phyloP scores from a whole-genome alignment of 2,797 vertebrate species.

The Anguilla obscura region DNA sequence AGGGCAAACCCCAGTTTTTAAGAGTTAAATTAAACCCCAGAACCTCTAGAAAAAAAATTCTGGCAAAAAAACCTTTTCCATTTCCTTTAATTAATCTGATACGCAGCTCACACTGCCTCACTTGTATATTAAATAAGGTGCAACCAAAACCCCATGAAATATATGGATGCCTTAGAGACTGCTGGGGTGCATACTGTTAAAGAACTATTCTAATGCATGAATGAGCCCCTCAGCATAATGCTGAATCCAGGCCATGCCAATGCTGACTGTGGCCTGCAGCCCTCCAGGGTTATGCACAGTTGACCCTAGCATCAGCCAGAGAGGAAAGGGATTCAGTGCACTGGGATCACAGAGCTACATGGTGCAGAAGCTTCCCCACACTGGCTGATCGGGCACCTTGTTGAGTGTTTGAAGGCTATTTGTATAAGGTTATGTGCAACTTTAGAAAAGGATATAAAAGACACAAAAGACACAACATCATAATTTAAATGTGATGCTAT shows the following conservation, averaged over 20 bases:
- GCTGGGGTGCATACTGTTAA: background rate
- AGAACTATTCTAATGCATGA: background rate
- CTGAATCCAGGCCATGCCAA: no score
- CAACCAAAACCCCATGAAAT: constrained; percentile 42
- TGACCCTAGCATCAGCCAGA: no score
- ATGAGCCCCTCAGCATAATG: background rate
- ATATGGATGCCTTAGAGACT: constrained; percentile 25
- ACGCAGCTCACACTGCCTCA: constrained; percentile 46
- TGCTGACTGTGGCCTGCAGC: no score
- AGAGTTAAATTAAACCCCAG: constrained; percentile 49
- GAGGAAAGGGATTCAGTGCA: no score
- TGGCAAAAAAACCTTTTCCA: constrained; percentile 57
- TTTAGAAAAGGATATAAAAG: background rate
- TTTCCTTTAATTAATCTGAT: constrained; percentile 54
- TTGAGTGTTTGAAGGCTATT: no score
- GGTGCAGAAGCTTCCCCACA: no score
- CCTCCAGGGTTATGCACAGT: no score
- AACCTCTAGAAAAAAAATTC: constrained; percentile 61
- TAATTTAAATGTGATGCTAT: background rate
- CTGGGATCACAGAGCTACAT: no score
- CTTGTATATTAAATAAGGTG: constrained; percentile 38
- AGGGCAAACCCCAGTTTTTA: constrained; percentile 60
- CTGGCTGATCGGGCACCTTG: no score
- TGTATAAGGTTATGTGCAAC: no score
- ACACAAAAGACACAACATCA: background rate